Conservation (phyloP, 2,113 vertebrate species). For the Synchiropus splendidus region DNA sequence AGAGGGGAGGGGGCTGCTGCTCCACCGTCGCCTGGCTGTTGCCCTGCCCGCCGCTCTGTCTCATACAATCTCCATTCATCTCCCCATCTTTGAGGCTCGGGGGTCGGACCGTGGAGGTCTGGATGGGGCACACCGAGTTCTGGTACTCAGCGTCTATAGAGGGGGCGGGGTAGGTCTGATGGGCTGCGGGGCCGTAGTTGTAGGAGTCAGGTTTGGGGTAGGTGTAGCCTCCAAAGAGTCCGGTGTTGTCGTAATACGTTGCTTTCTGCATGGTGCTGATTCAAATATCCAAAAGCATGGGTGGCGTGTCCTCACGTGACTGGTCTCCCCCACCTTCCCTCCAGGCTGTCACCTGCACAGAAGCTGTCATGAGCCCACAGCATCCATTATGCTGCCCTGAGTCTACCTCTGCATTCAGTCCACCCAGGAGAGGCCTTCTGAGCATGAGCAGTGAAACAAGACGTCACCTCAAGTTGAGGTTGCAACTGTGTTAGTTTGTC, state of each 20-base stretch:
- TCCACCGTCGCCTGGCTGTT: constrained; percentile 76
- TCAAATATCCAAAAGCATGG: constrained; percentile 90
- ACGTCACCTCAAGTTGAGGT: too few relatives aligned
- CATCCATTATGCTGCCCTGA: too few relatives aligned
- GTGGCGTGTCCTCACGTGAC: constrained; percentile 73
- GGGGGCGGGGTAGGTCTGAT: constrained; percentile 80
- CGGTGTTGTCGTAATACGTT: constrained; percentile 94
- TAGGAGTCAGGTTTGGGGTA: constrained; percentile 91
- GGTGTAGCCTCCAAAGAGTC: constrained; percentile 90
- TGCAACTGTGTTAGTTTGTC: too few relatives aligned
- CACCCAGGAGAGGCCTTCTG: too few relatives aligned
- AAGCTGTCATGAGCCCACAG: too few relatives aligned
- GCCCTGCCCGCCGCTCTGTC: constrained; percentile 72
- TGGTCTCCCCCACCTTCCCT: constrained; percentile 69
- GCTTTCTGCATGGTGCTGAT: constrained; percentile 94
- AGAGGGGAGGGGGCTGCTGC: constrained; percentile 78
- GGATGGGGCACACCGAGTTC: constrained; percentile 85
- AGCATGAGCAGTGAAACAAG: too few relatives aligned
- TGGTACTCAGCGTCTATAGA: constrained; percentile 86
- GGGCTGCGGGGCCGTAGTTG: constrained; percentile 72
- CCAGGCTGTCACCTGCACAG: constrained; percentile 57
- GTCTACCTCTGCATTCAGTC: too few relatives aligned
- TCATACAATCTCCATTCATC: constrained; percentile 89
- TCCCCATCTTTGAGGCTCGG: constrained; percentile 82
- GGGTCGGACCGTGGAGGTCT: constrained; percentile 74